Conservation (phyloP, 2,113 vertebrate genomes). For the Acinonyx jubatus region DNA sequence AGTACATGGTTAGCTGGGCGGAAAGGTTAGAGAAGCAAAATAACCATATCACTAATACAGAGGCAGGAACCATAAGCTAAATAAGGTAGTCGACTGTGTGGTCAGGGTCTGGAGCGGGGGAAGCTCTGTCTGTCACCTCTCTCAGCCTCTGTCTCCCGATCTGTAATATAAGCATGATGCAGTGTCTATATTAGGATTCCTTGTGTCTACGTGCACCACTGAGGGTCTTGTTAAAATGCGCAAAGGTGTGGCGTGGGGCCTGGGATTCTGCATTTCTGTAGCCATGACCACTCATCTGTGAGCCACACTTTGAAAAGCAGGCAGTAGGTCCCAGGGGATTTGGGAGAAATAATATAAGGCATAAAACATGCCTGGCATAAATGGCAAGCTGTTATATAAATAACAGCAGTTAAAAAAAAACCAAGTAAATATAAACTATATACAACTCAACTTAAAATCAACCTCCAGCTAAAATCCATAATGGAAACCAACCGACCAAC, state of each 20-base stretch:
- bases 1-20: background rate
- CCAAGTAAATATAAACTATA: background rate
- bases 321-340: background rate
- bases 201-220: accelerated
- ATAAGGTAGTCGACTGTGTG: background rate
- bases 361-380: background rate
- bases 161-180: background rate
- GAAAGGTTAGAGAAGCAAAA: background rate
- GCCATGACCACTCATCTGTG: background rate
- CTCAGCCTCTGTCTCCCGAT: background rate
- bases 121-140: background rate
- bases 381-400: background rate
- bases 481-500: background rate
- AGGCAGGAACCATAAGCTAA: background rate
- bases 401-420: background rate
- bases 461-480: background rate
- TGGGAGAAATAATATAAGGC: background rate
- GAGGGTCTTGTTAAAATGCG: background rate
- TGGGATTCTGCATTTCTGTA: background rate
- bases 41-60: background rate
- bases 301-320: background rate
- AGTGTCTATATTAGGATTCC: background rate
- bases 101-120: no score
- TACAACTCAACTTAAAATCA: background rate
- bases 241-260: no score